phyloP scores from a whole-genome alignment of 2,113 vertebrate genomes.

The Dinomys branickii region DNA sequence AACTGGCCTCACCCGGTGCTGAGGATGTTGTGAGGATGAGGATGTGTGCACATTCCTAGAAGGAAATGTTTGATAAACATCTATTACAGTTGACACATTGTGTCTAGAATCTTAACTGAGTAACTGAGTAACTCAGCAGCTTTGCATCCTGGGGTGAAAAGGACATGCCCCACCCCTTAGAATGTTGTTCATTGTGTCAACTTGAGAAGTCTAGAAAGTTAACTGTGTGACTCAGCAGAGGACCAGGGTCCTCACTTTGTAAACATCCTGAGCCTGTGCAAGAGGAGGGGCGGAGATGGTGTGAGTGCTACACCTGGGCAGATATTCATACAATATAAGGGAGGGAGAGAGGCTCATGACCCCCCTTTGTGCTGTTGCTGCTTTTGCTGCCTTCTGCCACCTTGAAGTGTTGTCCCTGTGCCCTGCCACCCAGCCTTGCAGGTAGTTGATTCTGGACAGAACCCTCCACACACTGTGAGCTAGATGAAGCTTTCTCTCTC shows the following conservation, averaged over 20 bases:
- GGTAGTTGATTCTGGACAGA: no score
- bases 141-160: neutral
- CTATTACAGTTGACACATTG: neutral
- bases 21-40: rapidly evolving
- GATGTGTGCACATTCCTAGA: rapidly evolving
- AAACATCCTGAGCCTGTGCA: neutral
- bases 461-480: no score
- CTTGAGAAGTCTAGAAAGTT: neutral
- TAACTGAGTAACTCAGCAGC: neutral
- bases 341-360: no score
- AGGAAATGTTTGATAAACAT: rapidly evolving
- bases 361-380: neutral
- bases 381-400: neutral
- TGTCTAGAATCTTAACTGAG: neutral
- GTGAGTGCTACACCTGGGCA: neutral
- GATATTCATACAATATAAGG: neutral
- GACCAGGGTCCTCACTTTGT: neutral
- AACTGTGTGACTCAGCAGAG: neutral
- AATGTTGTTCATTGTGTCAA: neutral
- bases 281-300: neutral
- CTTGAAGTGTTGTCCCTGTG: neutral
- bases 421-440: no score
- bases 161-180: neutral
- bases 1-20: rapidly evolving
- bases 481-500: no score